Percentiles rank a stretch among this genome's conserved stretches.
Conservation (phyloP, 2,888 invertebrate genomes). For the Meta bourneti region DNA sequence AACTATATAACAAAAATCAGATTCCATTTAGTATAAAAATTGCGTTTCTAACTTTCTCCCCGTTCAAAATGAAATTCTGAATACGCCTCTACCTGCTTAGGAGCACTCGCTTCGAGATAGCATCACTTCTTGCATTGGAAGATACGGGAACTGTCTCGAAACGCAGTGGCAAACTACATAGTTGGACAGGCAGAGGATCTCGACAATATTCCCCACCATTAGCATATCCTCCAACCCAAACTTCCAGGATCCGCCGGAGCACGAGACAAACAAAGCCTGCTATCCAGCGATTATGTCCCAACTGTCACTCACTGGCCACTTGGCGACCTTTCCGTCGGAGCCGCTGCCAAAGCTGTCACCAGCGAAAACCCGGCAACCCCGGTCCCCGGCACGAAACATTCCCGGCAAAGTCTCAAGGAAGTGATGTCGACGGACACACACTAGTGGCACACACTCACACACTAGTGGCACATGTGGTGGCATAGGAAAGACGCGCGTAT, state of each 20-base stretch:
- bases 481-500: constrained; percentile 23
- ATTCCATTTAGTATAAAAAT: no score
- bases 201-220: not conserved
- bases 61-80: no score
- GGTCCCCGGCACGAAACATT: constrained; percentile 44
- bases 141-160: no score
- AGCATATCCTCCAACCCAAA: not conserved
- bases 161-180: no score
- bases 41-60: no score
- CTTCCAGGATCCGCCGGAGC: no score
- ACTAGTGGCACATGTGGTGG: not conserved
- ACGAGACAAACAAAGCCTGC: constrained; percentile 8
- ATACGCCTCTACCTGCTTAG: no score
- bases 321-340: not conserved
- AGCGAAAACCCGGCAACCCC: constrained; percentile 36
- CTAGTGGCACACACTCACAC: constrained; percentile 37
- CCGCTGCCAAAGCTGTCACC: not conserved
- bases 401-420: constrained; percentile 51
- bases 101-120: no score
- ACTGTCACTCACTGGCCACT: constrained; percentile 7
- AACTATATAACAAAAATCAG: no score
- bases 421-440: constrained; percentile 47
- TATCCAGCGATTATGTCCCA: constrained; percentile 24
- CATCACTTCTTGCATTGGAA: no score
- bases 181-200: no score